Conservation (phyloP, 2,797 vertebrate genomes). For the Helarctos malayanus region DNA sequence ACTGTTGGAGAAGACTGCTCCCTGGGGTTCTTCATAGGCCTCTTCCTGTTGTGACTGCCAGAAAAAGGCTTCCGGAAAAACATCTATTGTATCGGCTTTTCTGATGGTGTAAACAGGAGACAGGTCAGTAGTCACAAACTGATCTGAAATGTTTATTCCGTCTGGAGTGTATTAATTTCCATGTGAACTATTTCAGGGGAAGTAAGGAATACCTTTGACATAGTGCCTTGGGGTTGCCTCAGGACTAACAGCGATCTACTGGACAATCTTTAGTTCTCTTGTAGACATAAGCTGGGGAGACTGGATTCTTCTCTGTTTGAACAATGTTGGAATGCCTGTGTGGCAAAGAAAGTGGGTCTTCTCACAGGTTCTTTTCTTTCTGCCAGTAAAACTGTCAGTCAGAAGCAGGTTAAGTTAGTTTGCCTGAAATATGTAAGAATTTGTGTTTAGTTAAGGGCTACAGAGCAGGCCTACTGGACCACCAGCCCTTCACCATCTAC, state of each 20-base stretch:
- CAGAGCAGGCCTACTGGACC: not conserved
- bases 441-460: constrained; percentile 52
- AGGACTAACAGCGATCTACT: not conserved
- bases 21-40: constrained; percentile 26
- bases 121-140: constrained; percentile 66
- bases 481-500: not conserved
- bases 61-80: constrained; percentile 59
- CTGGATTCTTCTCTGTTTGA: not conserved
- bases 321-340: not conserved
- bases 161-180: constrained; percentile 57
- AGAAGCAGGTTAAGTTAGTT: constrained; percentile 35
- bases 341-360: not conserved
- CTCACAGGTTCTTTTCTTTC: constrained; percentile 32
- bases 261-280: not conserved
- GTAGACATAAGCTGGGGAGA: constrained; percentile 35
- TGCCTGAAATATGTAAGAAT: constrained; percentile 7
- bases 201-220: constrained; percentile 42
- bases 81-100: constrained; percentile 67
- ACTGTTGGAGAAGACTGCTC: not conserved
- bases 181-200: constrained; percentile 45
- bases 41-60: constrained; percentile 68
- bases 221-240: not conserved
- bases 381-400: constrained; percentile 30
- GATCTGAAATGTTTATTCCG: constrained; percentile 66
- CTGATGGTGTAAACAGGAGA: constrained; percentile 74